These are phyloP conservation scores for Phaethornis superciliosus DNA, from an alignment of 2,113 vertebrate genomes.

Conservation along the genomic window DNA sequence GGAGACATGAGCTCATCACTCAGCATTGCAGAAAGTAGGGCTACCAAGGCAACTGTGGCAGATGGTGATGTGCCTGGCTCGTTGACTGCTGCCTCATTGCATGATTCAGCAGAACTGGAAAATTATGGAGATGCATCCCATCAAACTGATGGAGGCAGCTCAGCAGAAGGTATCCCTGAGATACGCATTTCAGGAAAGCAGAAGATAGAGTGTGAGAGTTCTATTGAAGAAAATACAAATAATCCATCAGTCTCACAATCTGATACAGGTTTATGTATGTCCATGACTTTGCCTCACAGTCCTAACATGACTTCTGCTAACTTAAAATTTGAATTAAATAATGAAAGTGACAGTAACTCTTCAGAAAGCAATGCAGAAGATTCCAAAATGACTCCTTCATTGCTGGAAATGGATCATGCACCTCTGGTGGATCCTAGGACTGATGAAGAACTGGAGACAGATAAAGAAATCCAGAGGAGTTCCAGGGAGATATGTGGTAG, in stretches of 20 bases:
- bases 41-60: neutral
- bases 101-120: neutral
- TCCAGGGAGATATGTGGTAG: neutral
- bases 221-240: slow-evolving; percentile 1
- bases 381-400: neutral
- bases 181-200: neutral
- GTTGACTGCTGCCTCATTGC: neutral
- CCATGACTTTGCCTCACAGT: slow-evolving; percentile 6
- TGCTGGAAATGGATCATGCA: neutral
- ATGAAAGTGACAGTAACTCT: neutral
- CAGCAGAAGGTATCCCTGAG: neutral
- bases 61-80: neutral
- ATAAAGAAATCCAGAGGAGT: neutral
- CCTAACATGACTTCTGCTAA: neutral
- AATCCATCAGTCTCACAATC: neutral
- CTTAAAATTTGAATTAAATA: slow-evolving; percentile 41
- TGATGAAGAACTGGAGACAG: slow-evolving; percentile 41
- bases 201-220: neutral
- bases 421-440: neutral
- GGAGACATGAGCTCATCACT: neutral
- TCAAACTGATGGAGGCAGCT: neutral
- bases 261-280: neutral
- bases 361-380: slow-evolving; percentile 36
- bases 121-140: neutral
- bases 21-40: neutral